A percentile compares a stretch with the other conserved stretches of the same genome.
These are phyloP conservation scores for Strigamia maritima DNA, from an alignment of 2,888 invertebrate species.

Conservation along the genomic window DNA sequence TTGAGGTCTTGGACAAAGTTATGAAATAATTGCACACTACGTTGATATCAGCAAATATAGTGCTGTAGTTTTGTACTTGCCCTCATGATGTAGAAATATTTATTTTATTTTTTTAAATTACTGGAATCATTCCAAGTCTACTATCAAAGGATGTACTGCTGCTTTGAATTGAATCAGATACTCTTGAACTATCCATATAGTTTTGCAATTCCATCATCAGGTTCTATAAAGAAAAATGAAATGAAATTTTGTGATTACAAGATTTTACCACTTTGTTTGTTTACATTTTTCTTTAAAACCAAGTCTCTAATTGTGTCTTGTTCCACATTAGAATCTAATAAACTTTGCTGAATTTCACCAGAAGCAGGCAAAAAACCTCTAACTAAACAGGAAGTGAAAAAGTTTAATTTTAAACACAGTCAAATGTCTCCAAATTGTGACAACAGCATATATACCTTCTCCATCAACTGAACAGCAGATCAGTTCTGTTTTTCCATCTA, in stretches of 20 bases:
- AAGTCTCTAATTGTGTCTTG: constrained; percentile 76
- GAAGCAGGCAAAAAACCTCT: constrained; percentile 54
- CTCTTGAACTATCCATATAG: constrained; percentile 66
- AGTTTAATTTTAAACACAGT: not conserved
- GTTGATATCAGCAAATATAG: no score
- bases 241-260: not conserved
- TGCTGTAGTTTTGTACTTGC: not conserved
- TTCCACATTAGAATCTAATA: constrained; percentile 56
- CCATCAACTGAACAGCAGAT: constrained; percentile 78
- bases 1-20: no score
- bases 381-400: constrained; percentile 47
- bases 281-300: constrained; percentile 70
- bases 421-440: not conserved
- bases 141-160: constrained; percentile 48
- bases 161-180: constrained; percentile 40
- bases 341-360: constrained; percentile 55
- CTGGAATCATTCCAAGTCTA: constrained; percentile 61
- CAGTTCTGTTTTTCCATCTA: constrained; percentile 72
- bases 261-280: not conserved
- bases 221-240: constrained; percentile 50
- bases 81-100: not conserved
- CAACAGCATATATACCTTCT: constrained; percentile 64
- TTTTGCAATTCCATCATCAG: constrained; percentile 76
- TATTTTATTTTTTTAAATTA: constrained; percentile 43
- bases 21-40: no score